Percentiles rank a stretch among this genome's conserved stretches.
phyloP scores from a whole-genome alignment of 2,797 vertebrate genomes.

The Erethizon dorsatum region DNA sequence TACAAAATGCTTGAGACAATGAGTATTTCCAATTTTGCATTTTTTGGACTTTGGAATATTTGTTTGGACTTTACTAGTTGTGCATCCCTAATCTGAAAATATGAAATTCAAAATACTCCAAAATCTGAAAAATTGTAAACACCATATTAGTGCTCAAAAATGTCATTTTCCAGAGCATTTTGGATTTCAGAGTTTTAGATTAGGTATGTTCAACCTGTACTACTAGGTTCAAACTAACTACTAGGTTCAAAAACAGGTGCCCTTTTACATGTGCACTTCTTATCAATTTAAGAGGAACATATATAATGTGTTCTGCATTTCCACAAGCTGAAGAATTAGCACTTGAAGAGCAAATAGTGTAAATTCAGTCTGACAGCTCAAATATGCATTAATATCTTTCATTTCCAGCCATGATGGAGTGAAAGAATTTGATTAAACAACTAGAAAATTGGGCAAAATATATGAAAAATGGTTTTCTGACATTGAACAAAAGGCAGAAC shows the following conservation, averaged over 20 bases:
- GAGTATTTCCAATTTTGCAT: neutral
- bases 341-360: constrained; percentile 1
- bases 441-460: constrained; percentile 40
- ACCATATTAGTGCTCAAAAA: neutral
- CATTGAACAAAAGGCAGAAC: neutral
- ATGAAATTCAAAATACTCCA: neutral
- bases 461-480: neutral
- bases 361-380: constrained; percentile 58
- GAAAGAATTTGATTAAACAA: constrained; percentile 64
- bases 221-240: neutral
- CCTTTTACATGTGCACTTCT: neutral
- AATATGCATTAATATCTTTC: constrained; percentile 36
- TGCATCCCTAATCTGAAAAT: neutral
- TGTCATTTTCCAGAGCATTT: neutral
- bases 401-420: constrained; percentile 17
- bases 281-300: neutral
- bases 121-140: neutral
- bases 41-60: neutral
- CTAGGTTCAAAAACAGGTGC: neutral
- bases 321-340: constrained; percentile 43
- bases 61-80: neutral
- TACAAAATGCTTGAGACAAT: neutral
- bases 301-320: neutral
- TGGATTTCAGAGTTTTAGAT: neutral
- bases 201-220: neutral